Conservation (phyloP, 2,797 vertebrate genomes). For the Decapterus maruadsi region DNA sequence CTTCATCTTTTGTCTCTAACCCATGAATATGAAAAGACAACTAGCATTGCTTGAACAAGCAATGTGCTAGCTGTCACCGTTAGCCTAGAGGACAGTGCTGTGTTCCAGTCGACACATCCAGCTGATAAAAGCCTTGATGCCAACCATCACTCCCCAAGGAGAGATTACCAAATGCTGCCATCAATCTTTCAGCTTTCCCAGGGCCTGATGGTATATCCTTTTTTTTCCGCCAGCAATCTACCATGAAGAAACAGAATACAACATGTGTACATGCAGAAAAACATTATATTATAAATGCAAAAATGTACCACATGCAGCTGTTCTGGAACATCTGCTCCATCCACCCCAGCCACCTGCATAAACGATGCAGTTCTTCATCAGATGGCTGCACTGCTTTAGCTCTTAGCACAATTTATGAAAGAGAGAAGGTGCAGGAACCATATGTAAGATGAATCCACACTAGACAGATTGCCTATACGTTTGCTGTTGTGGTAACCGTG, state of each 20-base stretch:
- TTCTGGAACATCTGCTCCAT: slow-evolving; percentile 40
- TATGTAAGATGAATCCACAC: neutral
- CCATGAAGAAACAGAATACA: slow-evolving; percentile 10
- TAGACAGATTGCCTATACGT: neutral
- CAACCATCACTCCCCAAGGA: slow-evolving; percentile 45
- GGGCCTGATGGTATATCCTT: slow-evolving; percentile 34
- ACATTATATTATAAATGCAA: slow-evolving; percentile 4
- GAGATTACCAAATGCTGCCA: slow-evolving; percentile 60
- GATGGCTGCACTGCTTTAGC: neutral
- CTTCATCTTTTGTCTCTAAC: slow-evolving; percentile 20
- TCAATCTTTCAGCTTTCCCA: slow-evolving; percentile 54
- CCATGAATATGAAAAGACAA: slow-evolving; percentile 35
- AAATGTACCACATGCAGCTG: slow-evolving; percentile 16
- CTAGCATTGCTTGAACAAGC: slow-evolving; percentile 27
- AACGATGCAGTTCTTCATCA: neutral
- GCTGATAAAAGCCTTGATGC: slow-evolving; percentile 55
- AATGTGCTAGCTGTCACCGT: slow-evolving; percentile 30
- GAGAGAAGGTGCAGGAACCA: neutral
- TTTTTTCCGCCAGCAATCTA: slow-evolving; percentile 39
- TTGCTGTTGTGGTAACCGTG: neutral
- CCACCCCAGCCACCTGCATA: neutral
- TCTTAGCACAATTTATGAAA: neutral
- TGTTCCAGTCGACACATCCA: slow-evolving; percentile 41
- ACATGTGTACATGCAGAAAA: slow-evolving; percentile 9
- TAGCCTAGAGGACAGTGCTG: slow-evolving; percentile 27